phyloP scores from a whole-genome alignment of 2,797 vertebrate species.

The Squalus acanthias region DNA sequence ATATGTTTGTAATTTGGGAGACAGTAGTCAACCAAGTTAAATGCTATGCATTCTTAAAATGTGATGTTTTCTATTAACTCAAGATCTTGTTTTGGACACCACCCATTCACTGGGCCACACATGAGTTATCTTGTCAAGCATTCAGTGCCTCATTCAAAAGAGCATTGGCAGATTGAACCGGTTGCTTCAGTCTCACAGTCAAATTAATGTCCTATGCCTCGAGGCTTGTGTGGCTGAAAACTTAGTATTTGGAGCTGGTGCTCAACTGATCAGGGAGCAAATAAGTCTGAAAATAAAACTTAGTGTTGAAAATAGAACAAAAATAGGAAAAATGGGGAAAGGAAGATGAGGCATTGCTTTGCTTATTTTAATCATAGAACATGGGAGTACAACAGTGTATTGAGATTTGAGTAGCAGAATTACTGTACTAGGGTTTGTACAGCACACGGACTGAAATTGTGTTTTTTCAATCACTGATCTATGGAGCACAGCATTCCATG shows the following conservation, averaged over 20 bases:
- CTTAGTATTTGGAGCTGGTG: background rate
- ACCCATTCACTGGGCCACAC: background rate
- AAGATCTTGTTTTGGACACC: background rate
- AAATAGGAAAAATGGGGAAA: background rate
- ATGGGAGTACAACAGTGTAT: background rate
- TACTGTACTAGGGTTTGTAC: background rate
- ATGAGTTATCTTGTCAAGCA: background rate
- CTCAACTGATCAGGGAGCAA: background rate
- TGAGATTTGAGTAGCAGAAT: background rate
- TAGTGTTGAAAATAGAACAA: background rate
- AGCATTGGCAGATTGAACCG: background rate
- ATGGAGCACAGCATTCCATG: background rate
- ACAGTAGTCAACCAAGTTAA: slow-evolving; percentile 38
- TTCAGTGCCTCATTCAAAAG: background rate
- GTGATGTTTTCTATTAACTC: background rate
- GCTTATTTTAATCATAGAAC: background rate
- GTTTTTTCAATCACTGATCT: background rate
- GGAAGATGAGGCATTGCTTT: background rate
- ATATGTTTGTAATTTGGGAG: background rate
- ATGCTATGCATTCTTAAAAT: slow-evolving; percentile 42
- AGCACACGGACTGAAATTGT: background rate
- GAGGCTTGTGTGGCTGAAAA: background rate
- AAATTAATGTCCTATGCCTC: background rate
- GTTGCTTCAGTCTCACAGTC: background rate
- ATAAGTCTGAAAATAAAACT: background rate